Evolutionary conservation across 2,113 vertebrate genomes (phyloP).

Genomic region (Zapus hudsonius): DNA sequence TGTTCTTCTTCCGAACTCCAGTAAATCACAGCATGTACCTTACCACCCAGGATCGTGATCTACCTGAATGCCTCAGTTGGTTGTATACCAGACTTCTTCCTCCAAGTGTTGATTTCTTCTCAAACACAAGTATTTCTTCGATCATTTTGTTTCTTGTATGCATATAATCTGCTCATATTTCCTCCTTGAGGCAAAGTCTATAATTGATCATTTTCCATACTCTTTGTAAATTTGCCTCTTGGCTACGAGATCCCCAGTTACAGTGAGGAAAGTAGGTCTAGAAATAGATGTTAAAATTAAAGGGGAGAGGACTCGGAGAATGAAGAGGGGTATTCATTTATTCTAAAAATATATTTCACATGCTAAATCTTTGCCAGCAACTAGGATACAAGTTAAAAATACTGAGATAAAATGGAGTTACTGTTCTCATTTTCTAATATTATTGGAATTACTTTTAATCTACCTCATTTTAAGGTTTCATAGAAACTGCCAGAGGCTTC

Average conservation of each 20-base stretch:
- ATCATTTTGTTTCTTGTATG: not conserved
- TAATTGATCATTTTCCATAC: not conserved
- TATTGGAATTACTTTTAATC: slow-evolving; percentile 9
- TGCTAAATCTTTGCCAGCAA: not conserved
- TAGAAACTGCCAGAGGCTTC: slow-evolving; percentile 38
- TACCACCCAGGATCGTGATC: not conserved
- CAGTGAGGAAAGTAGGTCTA: slow-evolving; percentile 9
- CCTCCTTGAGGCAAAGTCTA: not conserved
- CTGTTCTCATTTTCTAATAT: not conserved
- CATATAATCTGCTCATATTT: not conserved
- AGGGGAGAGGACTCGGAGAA: not conserved
- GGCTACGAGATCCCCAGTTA: not conserved
- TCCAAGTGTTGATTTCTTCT: not conserved
- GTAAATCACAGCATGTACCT: not conserved
- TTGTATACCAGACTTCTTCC: not conserved
- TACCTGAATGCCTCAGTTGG: not conserved
- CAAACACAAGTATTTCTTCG: not conserved
- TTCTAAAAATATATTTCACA: not conserved
- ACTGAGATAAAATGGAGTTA: not conserved
- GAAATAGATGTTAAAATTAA: slow-evolving; percentile 14
- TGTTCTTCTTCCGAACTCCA: not conserved
- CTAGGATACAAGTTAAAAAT: not conserved
- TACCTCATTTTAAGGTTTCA: slow-evolving; percentile 51
- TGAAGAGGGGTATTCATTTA: not conserved
- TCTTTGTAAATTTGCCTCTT: not conserved